A percentile compares a stretch with the other conserved stretches of the same genome.
phyloP scores from a whole-genome alignment of 2,888 invertebrate species.

The Cheilosia grossa region DNA sequence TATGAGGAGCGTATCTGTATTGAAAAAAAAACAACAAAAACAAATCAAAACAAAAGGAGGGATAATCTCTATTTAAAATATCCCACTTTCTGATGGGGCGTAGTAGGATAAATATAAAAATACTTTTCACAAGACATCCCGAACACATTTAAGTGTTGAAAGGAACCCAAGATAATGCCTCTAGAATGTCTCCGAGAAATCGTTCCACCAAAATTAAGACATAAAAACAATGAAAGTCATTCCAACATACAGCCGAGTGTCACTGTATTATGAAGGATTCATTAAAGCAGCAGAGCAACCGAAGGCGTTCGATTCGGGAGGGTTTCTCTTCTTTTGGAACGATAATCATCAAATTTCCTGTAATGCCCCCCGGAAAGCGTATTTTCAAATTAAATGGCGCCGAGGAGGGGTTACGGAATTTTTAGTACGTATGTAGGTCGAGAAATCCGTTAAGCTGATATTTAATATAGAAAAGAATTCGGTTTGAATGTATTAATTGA shows the following conservation, averaged over 20 bases:
- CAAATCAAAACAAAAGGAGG: slow-evolving; percentile 54
- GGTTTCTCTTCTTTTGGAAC: neutral
- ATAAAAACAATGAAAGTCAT: slow-evolving; percentile 57
- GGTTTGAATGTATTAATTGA: slow-evolving; percentile 30
- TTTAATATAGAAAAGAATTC: slow-evolving; percentile 33
- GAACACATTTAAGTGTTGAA: slow-evolving; percentile 48
- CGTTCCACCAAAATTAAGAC: slow-evolving; percentile 54
- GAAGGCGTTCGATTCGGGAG: slow-evolving; percentile 39
- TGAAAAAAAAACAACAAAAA: slow-evolving; percentile 6
- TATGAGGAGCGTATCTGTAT: slow-evolving; percentile 15
- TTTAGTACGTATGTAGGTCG: slow-evolving; percentile 9
- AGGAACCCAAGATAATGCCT: slow-evolving; percentile 57
- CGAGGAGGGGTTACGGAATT: slow-evolving; percentile 23
- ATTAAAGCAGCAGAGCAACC: slow-evolving; percentile 26
- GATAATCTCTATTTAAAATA: slow-evolving; percentile 64
- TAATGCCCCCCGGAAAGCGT: slow-evolving; percentile 56
- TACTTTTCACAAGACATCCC: slow-evolving; percentile 47
- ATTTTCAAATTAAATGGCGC: slow-evolving; percentile 45
- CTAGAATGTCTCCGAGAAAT: slow-evolving; percentile 47
- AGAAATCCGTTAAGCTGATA: slow-evolving; percentile 19
- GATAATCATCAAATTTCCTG: slow-evolving; percentile 58
- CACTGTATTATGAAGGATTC: slow-evolving; percentile 57
- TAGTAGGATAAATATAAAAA: neutral
- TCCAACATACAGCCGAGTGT: slow-evolving; percentile 8
- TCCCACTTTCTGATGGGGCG: slow-evolving; percentile 40